Evolutionary conservation across 2,888 invertebrate genomes (phyloP), one percentile per base, ranked within the genome.

Genomic region (Caenorhabditis japonica): DNA sequence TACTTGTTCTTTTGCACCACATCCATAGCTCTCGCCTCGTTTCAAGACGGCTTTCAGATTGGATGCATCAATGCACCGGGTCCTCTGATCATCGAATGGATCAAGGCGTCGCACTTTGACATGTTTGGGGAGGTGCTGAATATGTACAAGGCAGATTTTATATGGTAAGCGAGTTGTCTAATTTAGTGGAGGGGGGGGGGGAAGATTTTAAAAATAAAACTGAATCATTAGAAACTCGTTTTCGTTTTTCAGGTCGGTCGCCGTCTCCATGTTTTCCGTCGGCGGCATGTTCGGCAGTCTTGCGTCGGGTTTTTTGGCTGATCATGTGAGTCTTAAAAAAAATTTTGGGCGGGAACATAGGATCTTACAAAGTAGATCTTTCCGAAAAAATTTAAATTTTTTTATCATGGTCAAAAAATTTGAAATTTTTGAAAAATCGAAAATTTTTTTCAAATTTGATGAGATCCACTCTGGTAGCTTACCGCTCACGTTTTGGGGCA

Each of bases 41-140:
- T 72, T 36, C 72, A 72, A 53, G 72, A 72, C 53, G 72, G 72
- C 12, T 72, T 66, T 55, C 72, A 72, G 60, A 66, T 72, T 17
- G 72, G 72, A 13, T 72, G 72, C 34, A 72, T 72, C 23, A 72
- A 72, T 59, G 72, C 72, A 13, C 72, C 72, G 8, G 72, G 59
- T 19, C 72, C 72, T 17, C 39, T 72, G 15, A 72, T 72, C 8
- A 72, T 72, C 21, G 72, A 72, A 30, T 72, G 64, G 59, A 72
- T 72, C 36, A 72, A 72, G 17, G 8, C 53, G 36, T 72, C 64
- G 33, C 72, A 72, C 39, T 64, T 49, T 15, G 34, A 53, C 15
- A 38, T 64, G 15, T 72, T 72, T 15, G 60, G 51, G 3, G 39
- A 44, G 10, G 13, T 10, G 4, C 27, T 72, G 8, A 21, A 64